Evolutionary conservation across 1,140 invertebrate genomes (phyloP).

Genomic region (Paraescarpia echinospica): DNA sequence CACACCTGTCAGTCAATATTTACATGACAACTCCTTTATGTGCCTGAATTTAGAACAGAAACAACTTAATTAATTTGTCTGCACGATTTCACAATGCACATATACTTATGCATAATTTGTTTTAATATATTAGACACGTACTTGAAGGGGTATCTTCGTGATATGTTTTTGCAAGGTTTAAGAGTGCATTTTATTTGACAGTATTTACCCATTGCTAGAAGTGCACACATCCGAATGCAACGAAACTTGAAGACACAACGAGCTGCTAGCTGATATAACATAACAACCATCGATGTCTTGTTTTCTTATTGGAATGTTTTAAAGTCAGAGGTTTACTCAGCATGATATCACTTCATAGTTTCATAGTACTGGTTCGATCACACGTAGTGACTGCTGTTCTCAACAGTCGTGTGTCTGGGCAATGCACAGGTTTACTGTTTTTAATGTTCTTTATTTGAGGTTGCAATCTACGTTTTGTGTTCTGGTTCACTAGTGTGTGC

Average conservation of each 20-base stretch:
- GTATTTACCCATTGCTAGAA: neutral
- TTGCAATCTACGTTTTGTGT: neutral
- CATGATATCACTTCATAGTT: neutral
- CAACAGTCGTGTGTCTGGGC: neutral
- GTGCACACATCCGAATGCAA: neutral
- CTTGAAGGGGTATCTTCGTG: neutral
- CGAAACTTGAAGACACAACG: neutral
- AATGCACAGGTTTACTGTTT: neutral
- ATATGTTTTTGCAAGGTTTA: neutral
- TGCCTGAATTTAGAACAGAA: too few species aligned
- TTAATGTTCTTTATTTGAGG: neutral
- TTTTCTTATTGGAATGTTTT: neutral
- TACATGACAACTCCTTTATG: too few species aligned
- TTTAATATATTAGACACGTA: neutral
- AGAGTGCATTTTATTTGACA: neutral
- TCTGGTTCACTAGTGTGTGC: neutral
- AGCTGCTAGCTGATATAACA: neutral
- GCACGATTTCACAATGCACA: neutral
- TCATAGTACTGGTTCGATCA: neutral
- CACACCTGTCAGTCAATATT: too few species aligned
- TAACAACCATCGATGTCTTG: neutral
- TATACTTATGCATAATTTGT: neutral
- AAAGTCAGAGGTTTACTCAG: neutral
- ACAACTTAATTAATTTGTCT: neutral
- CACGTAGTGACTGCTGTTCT: neutral